phyloP scores from a whole-genome alignment of 2,113 vertebrate genomes.

The Tor tambroides region DNA sequence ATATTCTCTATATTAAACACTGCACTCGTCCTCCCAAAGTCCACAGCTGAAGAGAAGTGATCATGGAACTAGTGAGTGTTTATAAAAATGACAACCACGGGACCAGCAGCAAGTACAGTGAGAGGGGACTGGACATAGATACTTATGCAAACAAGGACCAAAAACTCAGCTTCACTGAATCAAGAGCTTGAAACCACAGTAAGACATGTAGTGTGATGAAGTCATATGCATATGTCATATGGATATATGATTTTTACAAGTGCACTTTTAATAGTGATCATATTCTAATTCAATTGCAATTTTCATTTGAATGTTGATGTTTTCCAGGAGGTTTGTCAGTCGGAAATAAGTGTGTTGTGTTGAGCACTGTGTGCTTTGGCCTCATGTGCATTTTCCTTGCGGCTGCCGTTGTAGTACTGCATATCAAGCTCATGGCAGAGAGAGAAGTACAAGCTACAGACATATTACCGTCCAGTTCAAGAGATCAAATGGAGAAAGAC shows the following conservation, averaged over 20 bases:
- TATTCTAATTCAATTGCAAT: no score
- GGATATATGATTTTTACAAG: neutral
- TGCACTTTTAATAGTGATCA: neutral
- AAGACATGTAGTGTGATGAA: neutral
- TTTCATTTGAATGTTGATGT: no score
- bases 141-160: neutral
- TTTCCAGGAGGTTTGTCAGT: neutral
- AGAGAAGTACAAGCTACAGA: neutral
- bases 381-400: neutral
- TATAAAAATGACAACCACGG: neutral
- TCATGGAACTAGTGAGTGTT: neutral
- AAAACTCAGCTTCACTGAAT: neutral
- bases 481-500: neutral
- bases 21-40: neutral
- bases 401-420: neutral
- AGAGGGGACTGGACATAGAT: neutral
- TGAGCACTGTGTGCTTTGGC: neutral
- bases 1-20: neutral
- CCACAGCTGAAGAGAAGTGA: neutral
- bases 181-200: neutral
- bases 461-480: neutral
- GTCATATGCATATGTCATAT: neutral
- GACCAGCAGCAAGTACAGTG: neutral
- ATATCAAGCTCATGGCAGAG: neutral
- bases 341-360: neutral